Base-by-base conservation (phyloP, 2,797 vertebrate genomes). In the Sphaeramia orbicularis region DNA sequence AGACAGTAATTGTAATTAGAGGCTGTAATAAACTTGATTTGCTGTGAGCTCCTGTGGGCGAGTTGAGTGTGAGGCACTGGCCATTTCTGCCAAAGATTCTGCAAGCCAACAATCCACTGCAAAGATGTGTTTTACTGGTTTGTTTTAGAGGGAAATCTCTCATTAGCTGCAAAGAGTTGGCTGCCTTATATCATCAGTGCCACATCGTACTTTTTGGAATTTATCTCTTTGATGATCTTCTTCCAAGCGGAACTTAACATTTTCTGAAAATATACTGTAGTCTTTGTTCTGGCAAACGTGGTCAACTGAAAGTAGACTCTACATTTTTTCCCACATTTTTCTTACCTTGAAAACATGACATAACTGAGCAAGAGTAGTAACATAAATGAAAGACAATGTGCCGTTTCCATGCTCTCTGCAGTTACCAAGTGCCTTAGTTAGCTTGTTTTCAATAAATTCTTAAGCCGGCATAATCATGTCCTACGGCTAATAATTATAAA, bases 1-100 rank as follows among this genome's bases (percentile, higher is more conserved):
- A 86, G 88, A 81, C 82, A 38, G 40, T 87, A 84, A 90, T 84
- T 89, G 74, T 77, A 88, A 91, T 90, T 86, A 85, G 80, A 64
- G 67, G 54, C 74, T 60, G 45, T 87, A 85, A 90, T 84, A 85
- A 88, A 90, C 63, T 81, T 89, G 80, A 91, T 90, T 87, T 87
- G 79, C 76, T 56, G 77, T 53, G 78, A 64, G 76, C 70, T 78
- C 77, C 76, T 80, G 81, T 76, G 80, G 76, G 80, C 9, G 47
- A 72, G 45, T 11, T 59, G 78, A 49, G 52, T 35, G 30, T 65
- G 67, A 64, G 55, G 64, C 50, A 58, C 15, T 9, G 69, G 55
- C 66, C 71, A 14, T 42, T 49, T 65, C 19, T 65, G 66, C 76
- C 68, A 54, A 49, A 16, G 55, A 86, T 43, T 41, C 47, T 41